Conservation (phyloP, 2,888 invertebrate species). For the Apodemia mormo region DNA sequence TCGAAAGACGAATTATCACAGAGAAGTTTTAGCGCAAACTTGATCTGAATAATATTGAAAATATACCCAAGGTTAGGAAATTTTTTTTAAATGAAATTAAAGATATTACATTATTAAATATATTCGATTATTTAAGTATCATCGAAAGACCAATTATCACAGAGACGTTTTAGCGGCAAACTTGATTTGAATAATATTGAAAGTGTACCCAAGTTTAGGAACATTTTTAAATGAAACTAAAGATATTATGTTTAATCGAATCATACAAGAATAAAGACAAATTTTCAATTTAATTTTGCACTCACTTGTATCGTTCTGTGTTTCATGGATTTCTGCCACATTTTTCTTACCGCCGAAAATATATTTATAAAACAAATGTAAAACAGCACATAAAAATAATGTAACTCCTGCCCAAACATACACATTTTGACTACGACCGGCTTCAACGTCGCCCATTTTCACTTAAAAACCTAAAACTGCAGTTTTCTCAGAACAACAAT, state of each 20-base stretch:
- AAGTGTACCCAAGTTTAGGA: not conserved
- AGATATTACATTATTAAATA: not conserved
- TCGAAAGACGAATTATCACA: not conserved
- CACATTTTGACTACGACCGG: conserved; percentile 58
- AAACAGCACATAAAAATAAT: conserved; percentile 57
- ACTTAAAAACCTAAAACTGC: conserved; percentile 57
- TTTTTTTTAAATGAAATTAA: not conserved
- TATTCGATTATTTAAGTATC: no score
- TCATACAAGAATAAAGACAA: not conserved
- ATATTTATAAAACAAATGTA: conserved; percentile 67
- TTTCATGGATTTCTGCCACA: conserved; percentile 59
- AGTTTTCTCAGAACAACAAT: conserved; percentile 28
- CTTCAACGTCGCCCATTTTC: conserved; percentile 71
- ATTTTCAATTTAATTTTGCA: not conserved
- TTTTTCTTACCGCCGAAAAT: conserved; percentile 62
- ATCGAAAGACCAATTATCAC: not conserved
- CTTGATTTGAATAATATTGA: not conserved
- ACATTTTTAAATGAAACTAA: not conserved
- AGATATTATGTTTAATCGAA: not conserved
- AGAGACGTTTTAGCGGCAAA: not conserved
- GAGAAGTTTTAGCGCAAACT: not conserved
- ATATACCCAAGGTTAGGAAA: not conserved
- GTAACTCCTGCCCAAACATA: conserved; percentile 57
- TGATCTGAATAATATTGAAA: not conserved
- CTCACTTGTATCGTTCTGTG: conserved; percentile 66